Conservation (phyloP, 2,888 invertebrate species). For the Pyrgus malvae region DNA sequence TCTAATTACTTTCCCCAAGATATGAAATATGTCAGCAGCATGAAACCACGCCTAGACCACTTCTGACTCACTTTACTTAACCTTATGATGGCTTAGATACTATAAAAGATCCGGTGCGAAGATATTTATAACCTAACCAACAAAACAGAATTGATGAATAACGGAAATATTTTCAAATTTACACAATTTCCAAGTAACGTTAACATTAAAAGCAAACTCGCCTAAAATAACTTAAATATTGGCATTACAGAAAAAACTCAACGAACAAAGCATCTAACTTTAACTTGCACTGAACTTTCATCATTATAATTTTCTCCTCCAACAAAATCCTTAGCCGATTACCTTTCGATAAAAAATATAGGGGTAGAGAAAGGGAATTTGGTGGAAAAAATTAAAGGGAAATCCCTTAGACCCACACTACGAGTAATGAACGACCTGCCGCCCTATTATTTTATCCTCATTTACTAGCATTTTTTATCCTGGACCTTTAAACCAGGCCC, state of each 20-base stretch:
- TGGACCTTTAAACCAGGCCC: slow-evolving; percentile 30
- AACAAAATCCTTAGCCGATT: slow-evolving; percentile 28
- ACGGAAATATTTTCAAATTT: background rate
- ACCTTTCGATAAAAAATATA: slow-evolving; percentile 30
- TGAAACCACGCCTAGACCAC: too few relatives aligned
- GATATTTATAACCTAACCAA: too few relatives aligned
- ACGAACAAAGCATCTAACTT: slow-evolving; percentile 12
- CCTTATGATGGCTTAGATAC: too few relatives aligned
- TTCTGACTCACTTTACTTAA: too few relatives aligned
- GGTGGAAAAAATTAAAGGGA: slow-evolving; percentile 42
- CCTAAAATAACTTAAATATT: slow-evolving; percentile 17
- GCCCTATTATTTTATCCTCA: slow-evolving; percentile 45
- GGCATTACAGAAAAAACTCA: slow-evolving; percentile 1
- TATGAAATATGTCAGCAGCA: too few relatives aligned
- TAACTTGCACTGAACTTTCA: slow-evolving; percentile 17
- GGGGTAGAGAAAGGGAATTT: slow-evolving; percentile 37
- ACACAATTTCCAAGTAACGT: background rate
- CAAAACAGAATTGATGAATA: too few relatives aligned
- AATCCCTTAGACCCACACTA: slow-evolving; percentile 28
- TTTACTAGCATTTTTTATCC: slow-evolving; percentile 41
- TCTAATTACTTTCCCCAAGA: too few relatives aligned
- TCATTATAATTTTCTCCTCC: slow-evolving; percentile 27
- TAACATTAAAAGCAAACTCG: background rate
- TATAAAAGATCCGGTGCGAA: too few relatives aligned
- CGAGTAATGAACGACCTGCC: slow-evolving; percentile 36